A percentile compares a stretch with the other conserved stretches of the same genome.
Evolutionary conservation across 1,140 invertebrate species (phyloP).

Genomic region (Drosophila ogumai): DNA sequence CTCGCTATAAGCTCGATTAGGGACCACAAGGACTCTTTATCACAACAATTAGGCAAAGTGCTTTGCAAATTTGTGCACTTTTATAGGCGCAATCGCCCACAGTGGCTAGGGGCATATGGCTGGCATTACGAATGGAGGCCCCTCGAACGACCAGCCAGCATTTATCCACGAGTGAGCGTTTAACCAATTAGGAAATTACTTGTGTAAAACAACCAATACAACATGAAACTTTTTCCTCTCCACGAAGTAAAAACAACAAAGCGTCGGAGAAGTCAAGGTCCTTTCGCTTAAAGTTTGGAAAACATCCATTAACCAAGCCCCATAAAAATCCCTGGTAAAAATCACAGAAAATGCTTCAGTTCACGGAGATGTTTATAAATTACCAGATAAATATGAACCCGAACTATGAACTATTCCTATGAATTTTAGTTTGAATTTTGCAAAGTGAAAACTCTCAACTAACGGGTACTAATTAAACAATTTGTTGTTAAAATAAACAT

Average conservation of each 20-base stretch:
- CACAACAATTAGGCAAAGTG: constrained; percentile 58
- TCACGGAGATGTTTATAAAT: background rate
- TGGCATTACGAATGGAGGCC: constrained; percentile 36
- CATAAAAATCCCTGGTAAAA: constrained; percentile 6
- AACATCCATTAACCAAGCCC: constrained; percentile 31
- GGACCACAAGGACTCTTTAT: constrained; percentile 43
- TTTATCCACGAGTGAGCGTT: constrained; percentile 33
- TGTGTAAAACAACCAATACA: constrained; percentile 49
- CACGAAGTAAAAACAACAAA: constrained; percentile 11
- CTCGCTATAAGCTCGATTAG: background rate
- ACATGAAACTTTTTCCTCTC: constrained; percentile 27
- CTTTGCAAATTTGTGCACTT: constrained; percentile 57
- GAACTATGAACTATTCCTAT: no score
- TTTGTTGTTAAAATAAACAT: constrained; percentile 27
- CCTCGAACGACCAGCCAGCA: background rate
- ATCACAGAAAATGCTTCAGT: constrained; percentile 40
- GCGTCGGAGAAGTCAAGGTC: background rate
- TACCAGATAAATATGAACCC: no score
- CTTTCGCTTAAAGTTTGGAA: constrained; percentile 30
- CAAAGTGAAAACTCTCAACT: constrained; percentile 18
- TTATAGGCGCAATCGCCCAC: constrained; percentile 44
- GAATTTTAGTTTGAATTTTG: no score
- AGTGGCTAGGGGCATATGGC: constrained; percentile 13
- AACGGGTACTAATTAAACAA: constrained; percentile 52
- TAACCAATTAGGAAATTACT: constrained; percentile 77